phyloP scores from a whole-genome alignment of 2,113 vertebrate species.

The Vimba vimba region DNA sequence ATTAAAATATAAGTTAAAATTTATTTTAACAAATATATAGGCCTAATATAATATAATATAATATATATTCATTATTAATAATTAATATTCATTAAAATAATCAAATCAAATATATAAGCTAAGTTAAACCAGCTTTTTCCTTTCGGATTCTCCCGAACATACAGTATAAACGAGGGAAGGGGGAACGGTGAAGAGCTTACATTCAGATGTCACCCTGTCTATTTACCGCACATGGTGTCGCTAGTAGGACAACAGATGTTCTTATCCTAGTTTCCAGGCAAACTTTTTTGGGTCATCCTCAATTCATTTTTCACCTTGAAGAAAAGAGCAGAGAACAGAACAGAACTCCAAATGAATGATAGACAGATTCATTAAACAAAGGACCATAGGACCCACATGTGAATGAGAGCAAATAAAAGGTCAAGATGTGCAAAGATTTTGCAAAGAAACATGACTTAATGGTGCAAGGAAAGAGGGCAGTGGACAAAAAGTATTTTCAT shows the following conservation, averaged over 20 bases:
- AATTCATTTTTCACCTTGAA: conserved; percentile 53
- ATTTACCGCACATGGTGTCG: conserved; percentile 31
- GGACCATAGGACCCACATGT: background rate
- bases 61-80: no score
- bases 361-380: conserved; percentile 10
- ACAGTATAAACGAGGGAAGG: background rate
- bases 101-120: no score
- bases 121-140: background rate
- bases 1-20: no score
- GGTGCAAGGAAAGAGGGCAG: background rate
- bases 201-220: conserved; percentile 38
- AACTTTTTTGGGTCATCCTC: conserved; percentile 60
- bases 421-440: background rate
- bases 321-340: conserved; percentile 33
- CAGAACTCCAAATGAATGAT: conserved; percentile 18
- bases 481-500: background rate
- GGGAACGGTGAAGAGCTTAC: background rate
- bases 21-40: no score
- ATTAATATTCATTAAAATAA: no score
- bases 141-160: background rate
- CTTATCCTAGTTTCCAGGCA: conserved; percentile 55
- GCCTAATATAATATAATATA: no score
- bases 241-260: conserved; percentile 52
- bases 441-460: background rate
- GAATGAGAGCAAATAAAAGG: conserved; percentile 1